phyloP scores from a whole-genome alignment of 2,113 vertebrate genomes.

The Saccopteryx leptura region DNA sequence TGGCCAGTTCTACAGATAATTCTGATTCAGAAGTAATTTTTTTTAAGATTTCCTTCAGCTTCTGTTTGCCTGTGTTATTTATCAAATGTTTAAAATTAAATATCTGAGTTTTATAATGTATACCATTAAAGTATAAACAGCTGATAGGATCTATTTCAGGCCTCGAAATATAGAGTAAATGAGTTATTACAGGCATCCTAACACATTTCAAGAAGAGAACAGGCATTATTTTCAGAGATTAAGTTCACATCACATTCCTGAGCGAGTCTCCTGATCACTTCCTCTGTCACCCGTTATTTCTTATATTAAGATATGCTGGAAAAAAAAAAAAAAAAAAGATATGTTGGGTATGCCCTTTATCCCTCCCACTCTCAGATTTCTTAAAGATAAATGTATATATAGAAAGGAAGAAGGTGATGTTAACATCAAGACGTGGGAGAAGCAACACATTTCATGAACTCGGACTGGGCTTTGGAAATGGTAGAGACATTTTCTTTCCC shows the following conservation, averaged over 20 bases:
- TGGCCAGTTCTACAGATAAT: not conserved
- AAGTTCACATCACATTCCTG: not conserved
- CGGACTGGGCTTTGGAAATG: not conserved
- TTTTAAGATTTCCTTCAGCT: not conserved
- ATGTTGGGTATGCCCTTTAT: not conserved
- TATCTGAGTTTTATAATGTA: not conserved
- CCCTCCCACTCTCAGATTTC: not conserved
- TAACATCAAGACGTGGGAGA: not conserved
- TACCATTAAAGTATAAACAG: not conserved
- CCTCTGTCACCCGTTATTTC: not conserved
- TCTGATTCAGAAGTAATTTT: not conserved
- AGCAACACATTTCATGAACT: not conserved
- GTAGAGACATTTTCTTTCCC: not conserved
- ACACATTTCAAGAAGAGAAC: conserved; percentile 10
- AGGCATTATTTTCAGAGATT: conserved; percentile 24
- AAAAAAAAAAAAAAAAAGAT: too few species aligned
- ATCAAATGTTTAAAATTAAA: conserved; percentile 50
- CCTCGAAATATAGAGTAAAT: not conserved
- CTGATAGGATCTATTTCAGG: not conserved
- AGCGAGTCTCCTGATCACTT: not conserved
- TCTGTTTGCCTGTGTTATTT: conserved; percentile 17
- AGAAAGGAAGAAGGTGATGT: not conserved
- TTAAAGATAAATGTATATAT: not conserved
- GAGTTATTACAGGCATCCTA: not conserved
- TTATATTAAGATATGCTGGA: not conserved